These are phyloP conservation scores for Syngnathoides biaculeatus DNA, from an alignment of 2,113 vertebrate genomes.

Conservation along the genomic window DNA sequence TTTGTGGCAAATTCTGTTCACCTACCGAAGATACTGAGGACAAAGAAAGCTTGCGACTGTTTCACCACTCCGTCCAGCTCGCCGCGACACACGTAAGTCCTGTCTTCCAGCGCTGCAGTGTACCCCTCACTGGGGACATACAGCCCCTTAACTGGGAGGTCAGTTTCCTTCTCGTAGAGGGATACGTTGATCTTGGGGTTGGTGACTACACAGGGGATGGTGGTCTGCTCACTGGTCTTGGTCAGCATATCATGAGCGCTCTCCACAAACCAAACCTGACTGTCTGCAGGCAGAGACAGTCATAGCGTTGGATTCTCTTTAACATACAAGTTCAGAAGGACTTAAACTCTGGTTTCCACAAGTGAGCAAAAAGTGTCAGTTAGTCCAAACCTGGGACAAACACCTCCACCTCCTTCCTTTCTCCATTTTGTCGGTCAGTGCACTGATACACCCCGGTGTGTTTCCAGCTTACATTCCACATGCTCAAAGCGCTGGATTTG, in stretches of 20 bases:
- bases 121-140: conserved; percentile 86
- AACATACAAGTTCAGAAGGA: neutral
- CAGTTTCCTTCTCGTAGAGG: conserved; percentile 78
- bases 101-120: conserved; percentile 82
- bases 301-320: neutral
- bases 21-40: conserved; percentile 84
- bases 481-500: conserved; percentile 72
- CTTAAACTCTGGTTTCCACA: neutral
- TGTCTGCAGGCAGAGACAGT: conserved; percentile 69
- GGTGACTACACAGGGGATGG: conserved; percentile 88
- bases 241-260: conserved; percentile 77
- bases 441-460: conserved; percentile 86
- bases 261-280: conserved; percentile 80
- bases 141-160: conserved; percentile 64
- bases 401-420: conserved; percentile 73
- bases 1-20: neutral
- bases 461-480: conserved; percentile 75
- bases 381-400: conserved; percentile 85
- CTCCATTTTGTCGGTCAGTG: conserved; percentile 51
- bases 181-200: conserved; percentile 82
- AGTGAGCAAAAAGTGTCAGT: neutral
- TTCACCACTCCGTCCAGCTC: conserved; percentile 76
- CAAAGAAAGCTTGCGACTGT: conserved; percentile 77
- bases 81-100: conserved; percentile 83
- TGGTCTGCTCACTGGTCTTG: conserved; percentile 74